phyloP scores from a whole-genome alignment of 2,797 vertebrate genomes.

The Danio tinwini region DNA sequence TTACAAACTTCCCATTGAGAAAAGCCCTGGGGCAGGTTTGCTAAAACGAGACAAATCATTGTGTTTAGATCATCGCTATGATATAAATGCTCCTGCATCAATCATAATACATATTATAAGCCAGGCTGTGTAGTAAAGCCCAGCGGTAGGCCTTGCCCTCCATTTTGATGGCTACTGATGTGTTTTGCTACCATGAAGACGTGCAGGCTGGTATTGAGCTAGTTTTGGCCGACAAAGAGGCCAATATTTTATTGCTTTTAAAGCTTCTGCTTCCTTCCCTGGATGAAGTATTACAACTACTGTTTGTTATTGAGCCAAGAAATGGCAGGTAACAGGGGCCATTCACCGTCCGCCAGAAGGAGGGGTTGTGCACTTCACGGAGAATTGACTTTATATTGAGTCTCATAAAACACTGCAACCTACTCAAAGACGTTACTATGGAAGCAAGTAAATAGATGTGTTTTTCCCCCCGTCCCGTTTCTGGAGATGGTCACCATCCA shows the following conservation, averaged over 20 bases:
- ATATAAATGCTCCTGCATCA: constrained; percentile 9
- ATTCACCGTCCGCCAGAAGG: constrained; percentile 48
- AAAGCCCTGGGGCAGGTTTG: not conserved
- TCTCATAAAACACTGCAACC: constrained; percentile 60
- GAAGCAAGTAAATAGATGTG: constrained; percentile 60
- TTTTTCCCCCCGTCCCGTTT: constrained; percentile 46
- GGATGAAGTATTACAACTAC: constrained; percentile 60
- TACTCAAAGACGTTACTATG: constrained; percentile 62
- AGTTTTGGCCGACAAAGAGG: constrained; percentile 33
- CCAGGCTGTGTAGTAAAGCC: not conserved
- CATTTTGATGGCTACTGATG: constrained; percentile 7
- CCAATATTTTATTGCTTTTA: constrained; percentile 50
- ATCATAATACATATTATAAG: not conserved
- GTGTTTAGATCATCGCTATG: not conserved
- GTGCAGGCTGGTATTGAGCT: constrained; percentile 40
- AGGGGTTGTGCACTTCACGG: constrained; percentile 60
- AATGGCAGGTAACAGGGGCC: constrained; percentile 57
- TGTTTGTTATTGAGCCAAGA: constrained; percentile 60
- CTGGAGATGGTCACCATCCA: constrained; percentile 55
- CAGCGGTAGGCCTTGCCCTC: constrained; percentile 3
- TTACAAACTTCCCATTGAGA: constrained; percentile 4
- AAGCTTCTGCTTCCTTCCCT: constrained; percentile 49
- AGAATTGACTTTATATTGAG: constrained; percentile 64
- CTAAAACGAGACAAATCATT: not conserved
- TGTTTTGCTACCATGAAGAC: constrained; percentile 31